phyloP scores from a whole-genome alignment of 2,797 vertebrate species.

The Trachops cirrhosus region DNA sequence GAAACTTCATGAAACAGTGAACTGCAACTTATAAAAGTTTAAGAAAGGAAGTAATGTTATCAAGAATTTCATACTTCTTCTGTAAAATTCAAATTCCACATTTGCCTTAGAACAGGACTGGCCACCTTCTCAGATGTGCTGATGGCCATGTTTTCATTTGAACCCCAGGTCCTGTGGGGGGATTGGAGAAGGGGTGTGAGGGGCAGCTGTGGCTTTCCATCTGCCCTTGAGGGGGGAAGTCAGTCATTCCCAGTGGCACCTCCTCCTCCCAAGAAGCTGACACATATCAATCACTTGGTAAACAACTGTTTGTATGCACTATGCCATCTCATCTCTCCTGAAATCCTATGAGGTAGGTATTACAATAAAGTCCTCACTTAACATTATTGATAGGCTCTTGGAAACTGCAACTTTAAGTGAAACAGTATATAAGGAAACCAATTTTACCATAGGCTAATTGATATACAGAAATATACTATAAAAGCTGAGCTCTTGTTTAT shows the following conservation, averaged over 20 bases:
- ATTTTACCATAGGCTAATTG: background rate
- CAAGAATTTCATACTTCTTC: background rate
- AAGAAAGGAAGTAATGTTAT: background rate
- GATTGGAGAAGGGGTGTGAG: rapidly evolving
- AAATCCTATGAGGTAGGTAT: background rate
- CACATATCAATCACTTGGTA: background rate
- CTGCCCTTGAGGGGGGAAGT: background rate
- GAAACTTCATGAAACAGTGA: slow-evolving; percentile 14
- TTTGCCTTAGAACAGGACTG: background rate
- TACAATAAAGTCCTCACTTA: background rate
- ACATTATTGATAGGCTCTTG: background rate
- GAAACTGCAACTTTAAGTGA: background rate
- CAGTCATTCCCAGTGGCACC: background rate
- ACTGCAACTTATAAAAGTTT: background rate
- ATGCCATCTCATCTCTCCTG: background rate
- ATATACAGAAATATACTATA: background rate
- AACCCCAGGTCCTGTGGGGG: background rate
- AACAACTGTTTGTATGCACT: background rate
- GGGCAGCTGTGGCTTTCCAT: rapidly evolving
- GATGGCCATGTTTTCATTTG: background rate
- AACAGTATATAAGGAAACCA: background rate
- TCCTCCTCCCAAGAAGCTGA: background rate
- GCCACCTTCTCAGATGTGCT: background rate
- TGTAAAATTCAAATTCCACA: slow-evolving; percentile 7
- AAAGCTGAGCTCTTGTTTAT: background rate